Conservation (phyloP, 2,797 vertebrate species). For the Rhinophrynus dorsalis region DNA sequence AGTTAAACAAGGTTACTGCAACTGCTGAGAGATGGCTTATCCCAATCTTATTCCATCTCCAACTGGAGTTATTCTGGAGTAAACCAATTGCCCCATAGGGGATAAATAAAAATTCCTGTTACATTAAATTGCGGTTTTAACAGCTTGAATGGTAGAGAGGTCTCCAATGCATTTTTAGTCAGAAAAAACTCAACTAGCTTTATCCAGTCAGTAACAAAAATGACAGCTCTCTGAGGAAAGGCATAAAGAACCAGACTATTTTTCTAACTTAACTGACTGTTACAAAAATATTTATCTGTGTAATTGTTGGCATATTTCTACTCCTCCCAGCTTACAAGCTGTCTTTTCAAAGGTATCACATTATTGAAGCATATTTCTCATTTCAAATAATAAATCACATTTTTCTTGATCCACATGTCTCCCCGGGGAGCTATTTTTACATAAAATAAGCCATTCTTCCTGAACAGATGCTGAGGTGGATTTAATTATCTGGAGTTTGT, state of each 20-base stretch:
- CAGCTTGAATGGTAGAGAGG: too few relatives aligned
- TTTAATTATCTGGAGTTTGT: not conserved
- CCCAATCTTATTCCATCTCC: too few relatives aligned
- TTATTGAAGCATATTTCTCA: not conserved
- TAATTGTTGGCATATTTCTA: slow-evolving; percentile 23
- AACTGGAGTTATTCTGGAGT: too few relatives aligned
- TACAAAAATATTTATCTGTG: slow-evolving; percentile 21
- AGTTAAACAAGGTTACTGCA: too few relatives aligned
- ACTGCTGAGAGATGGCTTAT: too few relatives aligned
- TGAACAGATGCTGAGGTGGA: slow-evolving; percentile 3
- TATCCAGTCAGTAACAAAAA: not conserved
- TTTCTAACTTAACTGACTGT: not conserved
- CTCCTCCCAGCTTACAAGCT: not conserved
- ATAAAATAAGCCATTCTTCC: not conserved
- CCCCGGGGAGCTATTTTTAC: not conserved
- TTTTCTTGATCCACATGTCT: not conserved
- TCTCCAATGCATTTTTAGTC: too few relatives aligned
- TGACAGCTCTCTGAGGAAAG: not conserved
- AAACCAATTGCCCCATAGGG: too few relatives aligned
- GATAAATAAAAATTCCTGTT: too few relatives aligned
- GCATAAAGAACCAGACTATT: not conserved
- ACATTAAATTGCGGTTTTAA: too few relatives aligned
- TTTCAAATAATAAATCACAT: slow-evolving; percentile 26
- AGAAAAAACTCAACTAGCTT: not conserved
- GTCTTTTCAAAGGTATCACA: not conserved